A percentile compares a stretch with the other conserved stretches of the same genome.
phyloP scores from a whole-genome alignment of 2,888 invertebrate species.

The Chouioia cunea region DNA sequence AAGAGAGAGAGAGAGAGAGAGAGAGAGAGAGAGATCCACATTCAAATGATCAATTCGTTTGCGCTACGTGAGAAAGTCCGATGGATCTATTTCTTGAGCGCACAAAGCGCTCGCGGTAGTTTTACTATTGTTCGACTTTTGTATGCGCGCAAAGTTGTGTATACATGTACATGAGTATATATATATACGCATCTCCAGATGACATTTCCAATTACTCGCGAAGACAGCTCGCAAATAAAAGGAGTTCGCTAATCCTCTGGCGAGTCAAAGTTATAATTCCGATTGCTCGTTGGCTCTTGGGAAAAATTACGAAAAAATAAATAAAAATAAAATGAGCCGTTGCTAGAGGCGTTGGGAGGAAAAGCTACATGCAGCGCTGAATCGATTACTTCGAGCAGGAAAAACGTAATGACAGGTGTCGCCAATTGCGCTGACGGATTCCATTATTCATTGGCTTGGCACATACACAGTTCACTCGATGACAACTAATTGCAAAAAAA shows the following conservation, averaged over 20 bases:
- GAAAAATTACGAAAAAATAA: neutral
- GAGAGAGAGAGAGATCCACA: too few species aligned
- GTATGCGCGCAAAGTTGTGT: neutral
- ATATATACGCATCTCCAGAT: too few species aligned
- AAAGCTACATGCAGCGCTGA: constrained; percentile 4
- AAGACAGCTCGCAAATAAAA: constrained; percentile 1
- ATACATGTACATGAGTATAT: too few species aligned
- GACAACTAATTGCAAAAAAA: too few species aligned
- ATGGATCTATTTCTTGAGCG: constrained; percentile 29
- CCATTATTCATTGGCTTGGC: constrained; percentile 49
- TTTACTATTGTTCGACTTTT: too few species aligned
- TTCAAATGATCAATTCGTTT: too few species aligned
- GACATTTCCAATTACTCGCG: neutral
- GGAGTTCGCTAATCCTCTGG: neutral
- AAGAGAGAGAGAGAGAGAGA: too few species aligned
- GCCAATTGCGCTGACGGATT: constrained; percentile 50
- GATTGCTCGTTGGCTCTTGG: too few species aligned
- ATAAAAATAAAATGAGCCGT: constrained; percentile 32
- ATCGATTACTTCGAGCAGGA: neutral
- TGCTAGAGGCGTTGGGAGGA: constrained; percentile 23
- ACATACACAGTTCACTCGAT: neutral
- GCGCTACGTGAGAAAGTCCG: constrained; percentile 31
- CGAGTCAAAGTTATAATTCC: too few species aligned
- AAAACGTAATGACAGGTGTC: constrained; percentile 53
- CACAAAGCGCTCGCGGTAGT: neutral